Percentiles rank a stretch among this genome's conserved stretches.
phyloP scores from a whole-genome alignment of 2,113 vertebrate species.

The Takifugu flavidus region DNA sequence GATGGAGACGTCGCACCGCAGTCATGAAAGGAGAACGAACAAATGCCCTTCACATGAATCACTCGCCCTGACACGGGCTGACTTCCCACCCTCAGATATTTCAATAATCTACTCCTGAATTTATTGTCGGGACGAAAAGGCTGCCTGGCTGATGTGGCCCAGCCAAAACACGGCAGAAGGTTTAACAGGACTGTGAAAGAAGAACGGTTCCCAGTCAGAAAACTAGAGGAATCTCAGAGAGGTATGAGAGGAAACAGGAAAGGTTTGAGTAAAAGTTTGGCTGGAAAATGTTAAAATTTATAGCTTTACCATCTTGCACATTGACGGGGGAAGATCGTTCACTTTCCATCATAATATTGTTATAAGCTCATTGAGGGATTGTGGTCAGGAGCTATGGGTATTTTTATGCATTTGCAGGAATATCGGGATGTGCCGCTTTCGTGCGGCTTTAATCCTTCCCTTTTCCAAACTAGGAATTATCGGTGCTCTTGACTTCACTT shows the following conservation, averaged over 20 bases:
- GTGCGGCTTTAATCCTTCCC: slow-evolving; percentile 22
- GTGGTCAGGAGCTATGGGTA: slow-evolving; percentile 41
- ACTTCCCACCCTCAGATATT: slow-evolving; percentile 11
- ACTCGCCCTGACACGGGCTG: slow-evolving; percentile 17
- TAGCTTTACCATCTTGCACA: slow-evolving; percentile 18
- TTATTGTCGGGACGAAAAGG: not conserved
- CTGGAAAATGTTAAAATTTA: slow-evolving; percentile 43
- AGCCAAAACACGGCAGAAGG: slow-evolving; percentile 1
- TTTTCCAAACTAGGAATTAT: slow-evolving; percentile 44
- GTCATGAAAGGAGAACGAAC: slow-evolving; percentile 26
- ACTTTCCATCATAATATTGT: slow-evolving; percentile 53
- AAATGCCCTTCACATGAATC: slow-evolving; percentile 20
- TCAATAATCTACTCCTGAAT: not conserved
- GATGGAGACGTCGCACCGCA: slow-evolving; percentile 26
- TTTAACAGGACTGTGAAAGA: not conserved
- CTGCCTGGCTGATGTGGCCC: not conserved
- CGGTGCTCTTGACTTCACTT: slow-evolving; percentile 35
- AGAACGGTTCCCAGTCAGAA: not conserved
- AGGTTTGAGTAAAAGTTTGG: not conserved
- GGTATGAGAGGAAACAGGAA: slow-evolving; percentile 2
- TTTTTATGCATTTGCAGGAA: slow-evolving; percentile 45
- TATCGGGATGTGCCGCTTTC: slow-evolving; percentile 28
- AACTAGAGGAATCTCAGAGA: no score
- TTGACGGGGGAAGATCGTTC: slow-evolving; percentile 21
- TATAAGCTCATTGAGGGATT: slow-evolving; percentile 36